Percentiles rank a stretch among this genome's conserved stretches.
These are phyloP conservation scores for Eretmochelys imbricata DNA, from an alignment of 2,113 vertebrate genomes.

Conservation along the genomic window DNA sequence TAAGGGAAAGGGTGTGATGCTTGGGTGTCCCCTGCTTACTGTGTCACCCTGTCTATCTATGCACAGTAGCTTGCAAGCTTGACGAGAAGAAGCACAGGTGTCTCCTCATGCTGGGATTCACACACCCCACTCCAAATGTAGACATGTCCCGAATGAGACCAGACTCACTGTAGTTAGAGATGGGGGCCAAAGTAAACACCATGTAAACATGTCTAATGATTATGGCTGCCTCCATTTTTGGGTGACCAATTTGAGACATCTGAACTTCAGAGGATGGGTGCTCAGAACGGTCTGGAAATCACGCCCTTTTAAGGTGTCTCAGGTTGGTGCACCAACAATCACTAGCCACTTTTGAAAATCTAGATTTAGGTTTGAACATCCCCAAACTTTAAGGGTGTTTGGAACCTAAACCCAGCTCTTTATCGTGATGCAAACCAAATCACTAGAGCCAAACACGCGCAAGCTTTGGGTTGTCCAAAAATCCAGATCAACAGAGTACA, in stretches of 20 bases:
- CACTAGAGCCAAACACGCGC: not conserved
- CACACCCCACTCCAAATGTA: constrained; percentile 11
- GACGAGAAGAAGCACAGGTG: not conserved
- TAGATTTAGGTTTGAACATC: not conserved
- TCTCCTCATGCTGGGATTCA: not conserved
- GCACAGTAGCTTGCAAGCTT: no score
- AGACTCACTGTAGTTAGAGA: not conserved
- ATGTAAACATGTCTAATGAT: not conserved
- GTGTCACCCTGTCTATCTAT: not conserved
- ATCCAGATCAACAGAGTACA: not conserved
- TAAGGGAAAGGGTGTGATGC: not conserved
- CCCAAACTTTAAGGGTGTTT: not conserved
- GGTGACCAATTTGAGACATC: not conserved
- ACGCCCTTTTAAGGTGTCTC: not conserved
- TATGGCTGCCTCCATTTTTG: not conserved
- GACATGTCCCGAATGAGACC: fast-evolving
- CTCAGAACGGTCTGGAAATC: not conserved
- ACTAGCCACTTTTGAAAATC: not conserved
- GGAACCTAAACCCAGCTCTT: not conserved
- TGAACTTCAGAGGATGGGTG: not conserved
- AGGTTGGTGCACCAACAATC: not conserved
- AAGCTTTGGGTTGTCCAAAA: not conserved
- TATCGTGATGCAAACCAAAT: not conserved
- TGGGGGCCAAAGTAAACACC: not conserved
- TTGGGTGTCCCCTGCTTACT: not conserved